Conservation (phyloP, 1,140 invertebrate genomes). For the Drosophila sproati region DNA sequence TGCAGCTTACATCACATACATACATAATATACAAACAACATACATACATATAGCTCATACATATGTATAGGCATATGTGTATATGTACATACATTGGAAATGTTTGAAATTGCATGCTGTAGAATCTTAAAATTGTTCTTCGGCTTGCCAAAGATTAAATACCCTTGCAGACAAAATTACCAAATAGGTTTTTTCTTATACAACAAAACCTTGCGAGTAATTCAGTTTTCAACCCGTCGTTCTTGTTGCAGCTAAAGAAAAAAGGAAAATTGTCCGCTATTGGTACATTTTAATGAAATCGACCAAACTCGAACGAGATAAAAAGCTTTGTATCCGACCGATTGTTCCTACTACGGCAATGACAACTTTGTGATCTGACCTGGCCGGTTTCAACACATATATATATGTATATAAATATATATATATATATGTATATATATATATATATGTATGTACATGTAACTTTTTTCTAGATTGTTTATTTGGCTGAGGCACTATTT, state of each 20-base stretch:
- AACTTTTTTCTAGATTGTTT: too few relatives aligned
- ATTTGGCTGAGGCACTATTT: background rate
- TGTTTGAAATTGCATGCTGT: background rate
- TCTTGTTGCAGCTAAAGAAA: too few relatives aligned
- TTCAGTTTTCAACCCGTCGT: background rate
- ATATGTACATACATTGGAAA: slow-evolving; percentile 1
- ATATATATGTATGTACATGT: too few relatives aligned
- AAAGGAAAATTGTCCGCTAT: too few relatives aligned
- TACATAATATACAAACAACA: background rate
- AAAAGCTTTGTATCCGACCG: background rate
- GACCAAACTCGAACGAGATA: background rate
- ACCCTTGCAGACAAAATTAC: background rate
- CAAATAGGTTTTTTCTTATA: background rate
- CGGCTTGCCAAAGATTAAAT: background rate
- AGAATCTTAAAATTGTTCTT: background rate
- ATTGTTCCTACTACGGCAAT: background rate
- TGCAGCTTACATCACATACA: background rate
- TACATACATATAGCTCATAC: slow-evolving; percentile 4
- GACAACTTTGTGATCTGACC: too few relatives aligned
- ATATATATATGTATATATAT: too few relatives aligned
- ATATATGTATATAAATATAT: too few relatives aligned
- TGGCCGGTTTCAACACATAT: too few relatives aligned
- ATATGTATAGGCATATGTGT: background rate
- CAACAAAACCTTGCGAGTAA: background rate
- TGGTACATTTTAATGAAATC: background rate